Base-by-base conservation (phyloP, 2,797 vertebrate species). In the Telmatherina bonti region DNA sequence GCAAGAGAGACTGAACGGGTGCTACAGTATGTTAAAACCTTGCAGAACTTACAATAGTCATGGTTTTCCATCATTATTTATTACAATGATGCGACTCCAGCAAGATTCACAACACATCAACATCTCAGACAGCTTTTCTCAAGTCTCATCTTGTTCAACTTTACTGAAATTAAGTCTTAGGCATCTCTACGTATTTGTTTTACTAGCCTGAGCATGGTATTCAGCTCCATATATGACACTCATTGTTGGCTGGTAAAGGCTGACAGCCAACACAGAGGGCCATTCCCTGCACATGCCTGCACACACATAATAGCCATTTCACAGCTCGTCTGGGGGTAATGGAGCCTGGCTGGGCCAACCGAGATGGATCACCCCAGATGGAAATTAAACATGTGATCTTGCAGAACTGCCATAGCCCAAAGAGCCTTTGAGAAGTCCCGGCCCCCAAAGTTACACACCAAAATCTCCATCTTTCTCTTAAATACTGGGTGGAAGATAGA, bases 271-370 rank as follows among this genome's bases (percentile, higher is more conserved):
- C 83, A 75, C 62, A 75, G 86, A 86, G 82, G 78, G 85, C 82
- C 74, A 65, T 75, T 86, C 85, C 85, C 78, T 70, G 74, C 82
- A 90, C 87, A 90, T 88, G 90, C 89, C 82, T 92, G 84, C 88
- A 88, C 89, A 90, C 84, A 88, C 84, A 91, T 93, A 93, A 94
- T 92, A 85, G 85, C 82, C 79, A 91, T 94, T 94, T 94, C 91
- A 93, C 83, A 90, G 86, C 88, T 92, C 85, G 85, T 90, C 88
- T 86, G 89, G 87, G 84, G 85, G 91, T 93, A 94, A 94, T 91
- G 85, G 86, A 89, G 89, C 87, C 82, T 88, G 76, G 87, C 82
- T 88, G 76, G 83, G 81, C 81, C 82, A 31, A 71, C 66, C 3
- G 79, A 90, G 87, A 93, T 90, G 87, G 88, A 93, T 93, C 82